phyloP scores from a whole-genome alignment of 2,888 invertebrate genomes.

The Tenthredo distinguenda region DNA sequence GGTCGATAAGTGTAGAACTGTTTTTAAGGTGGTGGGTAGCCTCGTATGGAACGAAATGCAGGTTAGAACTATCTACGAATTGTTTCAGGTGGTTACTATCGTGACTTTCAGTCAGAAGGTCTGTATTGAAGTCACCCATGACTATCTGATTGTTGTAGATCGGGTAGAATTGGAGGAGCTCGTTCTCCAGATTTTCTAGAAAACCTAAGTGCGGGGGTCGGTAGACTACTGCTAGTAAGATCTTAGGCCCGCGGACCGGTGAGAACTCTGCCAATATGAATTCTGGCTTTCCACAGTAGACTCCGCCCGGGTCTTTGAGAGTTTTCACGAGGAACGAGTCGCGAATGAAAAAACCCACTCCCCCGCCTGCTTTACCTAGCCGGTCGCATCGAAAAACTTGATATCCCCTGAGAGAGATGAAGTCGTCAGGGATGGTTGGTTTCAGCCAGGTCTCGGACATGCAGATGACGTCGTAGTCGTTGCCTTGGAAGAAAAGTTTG shows the following conservation, averaged over 20 bases:
- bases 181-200: neutral
- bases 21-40: too few species aligned
- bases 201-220: neutral
- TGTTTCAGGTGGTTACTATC: neutral
- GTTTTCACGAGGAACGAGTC: too few species aligned
- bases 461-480: constrained; percentile 20
- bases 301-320: neutral
- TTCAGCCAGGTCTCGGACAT: constrained; percentile 9
- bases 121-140: neutral
- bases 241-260: neutral
- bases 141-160: neutral
- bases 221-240: neutral
- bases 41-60: too few species aligned
- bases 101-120: neutral
- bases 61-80: too few species aligned
- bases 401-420: neutral
- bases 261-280: neutral
- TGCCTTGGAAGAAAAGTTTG: neutral
- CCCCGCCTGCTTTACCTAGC: neutral
- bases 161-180: too few species aligned
- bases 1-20: too few species aligned
- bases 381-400: neutral
- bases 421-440: neutral
- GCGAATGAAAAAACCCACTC: too few species aligned
- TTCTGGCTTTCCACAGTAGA: neutral